Evolutionary conservation across 2,797 vertebrate species (phyloP), one percentile per base, ranked within the genome.

Genomic region (Heliangelus exortis): DNA sequence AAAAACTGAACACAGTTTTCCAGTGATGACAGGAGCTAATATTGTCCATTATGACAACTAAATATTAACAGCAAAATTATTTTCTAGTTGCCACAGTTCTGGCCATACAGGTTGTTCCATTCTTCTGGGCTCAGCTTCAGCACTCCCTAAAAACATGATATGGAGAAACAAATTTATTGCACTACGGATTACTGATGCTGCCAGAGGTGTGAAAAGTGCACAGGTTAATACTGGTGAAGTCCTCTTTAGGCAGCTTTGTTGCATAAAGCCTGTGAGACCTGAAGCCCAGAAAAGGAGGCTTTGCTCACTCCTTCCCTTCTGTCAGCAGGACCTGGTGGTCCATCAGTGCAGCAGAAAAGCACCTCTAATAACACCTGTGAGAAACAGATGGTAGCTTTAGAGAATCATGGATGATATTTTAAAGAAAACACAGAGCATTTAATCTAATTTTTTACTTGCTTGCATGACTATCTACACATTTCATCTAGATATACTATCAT

Each of bases 71-170:
- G 41, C 26, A 77, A 41, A 92, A 69, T 16, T 10, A 41, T 80
- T 61, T 80, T 65, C 54, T 69, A 58, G 36, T 65, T 62, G 29
- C 39, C 47, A 43, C 58, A 54, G 41, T 23, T 61, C 17, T 21
- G 72, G n/a, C 17, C 19, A 31, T 1, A 19, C 17, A 89, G 3
- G 7, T 19, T 28, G 5, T 63, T 43, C 58, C 28, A 54, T 62
- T 48, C 36, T 66, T 73, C 23, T 5, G 7, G 22, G 33, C 25
- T 75, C 75, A 66, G 51, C 39, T 84, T 1, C 0, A 77, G 48
- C 0, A 0, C 33, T 68, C n/a, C 66, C 62, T 68, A 31, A 66
- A 85, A 69, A 25, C 3, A 28, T 1, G 20, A 71, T 50, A 19
- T 3, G 2, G 29, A 91, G 66, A 73, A 61, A 69, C 19, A 81